Conservation (phyloP, 2,888 invertebrate species). For the Meliscaeva auricollis region DNA sequence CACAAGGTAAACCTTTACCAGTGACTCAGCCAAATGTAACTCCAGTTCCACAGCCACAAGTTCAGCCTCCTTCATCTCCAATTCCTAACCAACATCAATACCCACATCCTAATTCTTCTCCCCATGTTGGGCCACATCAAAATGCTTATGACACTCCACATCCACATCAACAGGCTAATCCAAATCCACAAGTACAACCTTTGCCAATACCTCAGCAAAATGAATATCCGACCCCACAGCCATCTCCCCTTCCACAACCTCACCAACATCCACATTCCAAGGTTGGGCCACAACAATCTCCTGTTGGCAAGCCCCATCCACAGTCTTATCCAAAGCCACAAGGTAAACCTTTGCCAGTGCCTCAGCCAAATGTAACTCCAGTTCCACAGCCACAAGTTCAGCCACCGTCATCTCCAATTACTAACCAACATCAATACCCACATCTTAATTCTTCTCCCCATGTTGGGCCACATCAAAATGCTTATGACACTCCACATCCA, state of each 20-base stretch:
- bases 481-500: too few relatives aligned
- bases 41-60: slow-evolving; percentile 48
- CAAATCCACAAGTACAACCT: slow-evolving; percentile 39
- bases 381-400: neutral
- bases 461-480: neutral
- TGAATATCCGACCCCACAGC: too few relatives aligned
- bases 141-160: too few relatives aligned
- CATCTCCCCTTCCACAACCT: neutral
- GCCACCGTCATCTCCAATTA: neutral
- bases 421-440: slow-evolving; percentile 13
- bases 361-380: neutral
- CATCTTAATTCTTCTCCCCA: neutral
- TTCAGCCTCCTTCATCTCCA: neutral
- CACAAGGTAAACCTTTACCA: too few relatives aligned
- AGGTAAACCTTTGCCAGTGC: slow-evolving; percentile 44
- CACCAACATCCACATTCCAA: slow-evolving; percentile 17
- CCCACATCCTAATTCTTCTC: too few relatives aligned
- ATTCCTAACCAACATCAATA: neutral
- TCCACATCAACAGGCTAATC: neutral
- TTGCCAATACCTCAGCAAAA: slow-evolving; percentile 54
- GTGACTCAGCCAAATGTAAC: too few relatives aligned
- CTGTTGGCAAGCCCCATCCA: slow-evolving; percentile 54
- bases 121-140: too few relatives aligned
- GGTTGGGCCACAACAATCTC: slow-evolving; percentile 3
- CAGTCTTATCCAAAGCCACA: slow-evolving; percentile 59